A percentile compares a stretch with the other conserved stretches of the same genome.
Conservation (phyloP, 2,888 invertebrate genomes). For the Vesta saturnalis region DNA sequence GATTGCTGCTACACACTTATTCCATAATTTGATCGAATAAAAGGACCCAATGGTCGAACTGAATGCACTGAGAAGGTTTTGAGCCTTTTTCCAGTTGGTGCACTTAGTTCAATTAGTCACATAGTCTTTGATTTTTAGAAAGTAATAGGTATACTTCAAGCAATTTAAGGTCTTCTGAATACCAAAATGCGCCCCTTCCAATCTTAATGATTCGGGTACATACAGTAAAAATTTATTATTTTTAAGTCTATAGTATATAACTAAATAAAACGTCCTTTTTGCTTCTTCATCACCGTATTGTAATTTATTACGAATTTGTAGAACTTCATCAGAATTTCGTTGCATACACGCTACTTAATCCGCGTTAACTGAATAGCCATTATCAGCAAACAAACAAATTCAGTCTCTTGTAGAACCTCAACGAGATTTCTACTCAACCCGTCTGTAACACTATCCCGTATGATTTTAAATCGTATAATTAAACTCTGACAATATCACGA, state of each 20-base stretch:
- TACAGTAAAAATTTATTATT: not conserved
- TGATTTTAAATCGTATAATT: conserved; percentile 35
- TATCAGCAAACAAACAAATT: conserved; percentile 28
- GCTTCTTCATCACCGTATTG: not conserved
- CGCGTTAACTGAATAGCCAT: conserved; percentile 30
- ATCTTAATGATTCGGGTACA: not conserved
- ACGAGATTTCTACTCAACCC: conserved; percentile 33
- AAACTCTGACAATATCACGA: conserved; percentile 35
- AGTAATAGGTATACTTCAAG: too few relatives aligned
- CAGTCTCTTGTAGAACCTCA: conserved; percentile 23
- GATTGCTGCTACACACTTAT: conserved; percentile 50
- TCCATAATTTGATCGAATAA: conserved; percentile 49
- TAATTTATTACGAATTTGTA: not conserved
- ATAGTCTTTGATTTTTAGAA: conserved; percentile 48
- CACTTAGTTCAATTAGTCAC: conserved; percentile 46
- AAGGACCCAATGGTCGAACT: conserved; percentile 59
- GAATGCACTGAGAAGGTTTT: conserved; percentile 47
- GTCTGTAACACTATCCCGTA: conserved; percentile 29
- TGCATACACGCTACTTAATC: conserved; percentile 13
- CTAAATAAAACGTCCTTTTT: not conserved
- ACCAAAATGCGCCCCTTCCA: too few relatives aligned
- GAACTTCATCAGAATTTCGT: not conserved
- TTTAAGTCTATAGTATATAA: not conserved
- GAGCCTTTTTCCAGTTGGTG: conserved; percentile 53
- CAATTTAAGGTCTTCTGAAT: too few relatives aligned